These are phyloP conservation scores for Myotis pilosus DNA, from an alignment of 2,797 vertebrate genomes.

Conservation along the genomic window DNA sequence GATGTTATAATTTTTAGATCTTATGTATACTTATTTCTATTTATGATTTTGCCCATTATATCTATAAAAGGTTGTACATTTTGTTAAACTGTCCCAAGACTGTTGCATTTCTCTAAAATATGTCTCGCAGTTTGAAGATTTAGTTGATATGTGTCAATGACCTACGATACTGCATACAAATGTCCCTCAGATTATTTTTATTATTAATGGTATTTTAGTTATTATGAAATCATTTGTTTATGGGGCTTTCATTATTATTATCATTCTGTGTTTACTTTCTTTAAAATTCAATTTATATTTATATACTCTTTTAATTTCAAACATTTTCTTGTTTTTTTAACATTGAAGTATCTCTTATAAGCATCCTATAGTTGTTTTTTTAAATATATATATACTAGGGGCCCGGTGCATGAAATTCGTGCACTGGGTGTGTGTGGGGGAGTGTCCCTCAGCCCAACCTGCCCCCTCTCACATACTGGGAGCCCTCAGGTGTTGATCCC, in stretches of 20 bases:
- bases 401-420: too few relatives aligned
- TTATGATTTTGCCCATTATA: conserved; percentile 11
- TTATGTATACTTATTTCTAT: background rate
- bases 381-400: background rate
- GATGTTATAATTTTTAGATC: background rate
- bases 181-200: background rate
- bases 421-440: too few relatives aligned
- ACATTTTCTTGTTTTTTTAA: background rate
- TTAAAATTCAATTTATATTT: background rate
- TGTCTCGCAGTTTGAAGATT: conserved; percentile 5
- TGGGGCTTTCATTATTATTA: background rate
- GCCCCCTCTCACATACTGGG: too few relatives aligned
- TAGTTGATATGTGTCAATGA: background rate
- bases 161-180: background rate
- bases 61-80: background rate
- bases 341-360: background rate
- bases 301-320: background rate
- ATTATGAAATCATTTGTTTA: conserved; percentile 29
- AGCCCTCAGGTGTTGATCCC: too few relatives aligned
- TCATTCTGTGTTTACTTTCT: background rate
- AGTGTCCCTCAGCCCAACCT: too few relatives aligned
- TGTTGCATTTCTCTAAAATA: conserved; percentile 5
- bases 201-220: background rate
- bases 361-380: background rate
- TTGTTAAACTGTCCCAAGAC: conserved; percentile 15